Conservation (phyloP, 2,113 vertebrate genomes). For the Crypturellus undulatus region DNA sequence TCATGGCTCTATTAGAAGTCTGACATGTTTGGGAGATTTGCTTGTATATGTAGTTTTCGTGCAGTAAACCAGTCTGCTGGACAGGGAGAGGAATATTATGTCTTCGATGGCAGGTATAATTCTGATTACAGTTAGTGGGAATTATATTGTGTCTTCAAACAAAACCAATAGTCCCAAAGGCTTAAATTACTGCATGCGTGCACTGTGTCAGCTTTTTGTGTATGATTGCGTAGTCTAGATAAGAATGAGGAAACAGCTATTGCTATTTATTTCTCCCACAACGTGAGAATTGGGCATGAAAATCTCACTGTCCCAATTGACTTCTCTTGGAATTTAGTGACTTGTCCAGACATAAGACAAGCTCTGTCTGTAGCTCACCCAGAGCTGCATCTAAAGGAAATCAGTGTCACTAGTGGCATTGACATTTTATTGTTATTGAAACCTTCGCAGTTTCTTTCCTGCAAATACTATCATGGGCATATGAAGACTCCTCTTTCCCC, state of each 20-base stretch:
- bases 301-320: conserved; percentile 10
- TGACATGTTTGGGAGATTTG: conserved; percentile 43
- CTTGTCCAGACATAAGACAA: neutral
- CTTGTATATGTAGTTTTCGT: conserved; percentile 36
- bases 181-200: neutral
- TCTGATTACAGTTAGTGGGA: conserved; percentile 23
- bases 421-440: neutral
- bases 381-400: neutral
- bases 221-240: neutral
- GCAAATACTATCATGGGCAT: neutral
- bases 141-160: conserved; percentile 17
- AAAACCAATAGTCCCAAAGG: neutral
- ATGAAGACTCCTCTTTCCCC: neutral
- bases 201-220: neutral
- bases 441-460: neutral
- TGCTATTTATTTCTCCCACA: neutral
- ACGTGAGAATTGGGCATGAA: neutral
- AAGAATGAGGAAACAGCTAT: neutral
- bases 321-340: neutral
- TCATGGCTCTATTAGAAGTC: conserved; percentile 51
- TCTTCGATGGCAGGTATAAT: neutral
- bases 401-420: neutral
- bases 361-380: neutral
- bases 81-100: conserved; percentile 24
- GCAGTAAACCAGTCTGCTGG: conserved; percentile 50